A percentile compares a stretch with the other conserved stretches of the same genome.
phyloP scores from a whole-genome alignment of 1,140 invertebrate genomes.

The Yoshiicerus persimilis region DNA sequence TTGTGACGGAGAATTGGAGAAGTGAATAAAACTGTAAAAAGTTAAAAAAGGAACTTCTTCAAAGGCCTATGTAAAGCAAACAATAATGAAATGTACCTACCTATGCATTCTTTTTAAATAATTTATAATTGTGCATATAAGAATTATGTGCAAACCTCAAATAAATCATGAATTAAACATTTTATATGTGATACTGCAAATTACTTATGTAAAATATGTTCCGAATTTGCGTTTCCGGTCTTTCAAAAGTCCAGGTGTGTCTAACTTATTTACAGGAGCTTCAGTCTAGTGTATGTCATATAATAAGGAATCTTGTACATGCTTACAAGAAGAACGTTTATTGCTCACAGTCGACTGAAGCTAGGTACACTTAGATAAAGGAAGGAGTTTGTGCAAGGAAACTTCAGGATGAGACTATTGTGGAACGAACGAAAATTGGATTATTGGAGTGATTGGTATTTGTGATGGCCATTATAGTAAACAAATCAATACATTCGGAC shows the following conservation, averaged over 20 bases:
- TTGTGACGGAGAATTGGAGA: not conserved
- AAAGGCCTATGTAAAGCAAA: not conserved
- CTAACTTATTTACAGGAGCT: not conserved
- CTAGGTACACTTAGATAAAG: no score
- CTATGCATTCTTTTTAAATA: not conserved
- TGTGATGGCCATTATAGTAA: no score
- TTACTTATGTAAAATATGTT: not conserved
- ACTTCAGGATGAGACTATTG: no score
- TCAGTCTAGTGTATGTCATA: not conserved
- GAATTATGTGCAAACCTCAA: not conserved
- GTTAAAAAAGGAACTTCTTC: not conserved
- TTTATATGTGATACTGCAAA: not conserved
- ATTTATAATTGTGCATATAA: not conserved
- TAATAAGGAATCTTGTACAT: no score
- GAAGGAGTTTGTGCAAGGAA: no score
- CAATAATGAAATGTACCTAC: not conserved
- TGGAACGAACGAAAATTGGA: no score
- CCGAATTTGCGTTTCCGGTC: not conserved
- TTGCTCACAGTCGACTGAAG: no score
- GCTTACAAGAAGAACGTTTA: no score
- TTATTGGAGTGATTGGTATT: no score
- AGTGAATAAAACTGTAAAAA: not conserved
- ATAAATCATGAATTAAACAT: not conserved
- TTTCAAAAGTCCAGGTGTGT: not conserved
- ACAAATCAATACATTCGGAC: no score